A percentile compares a stretch with the other conserved stretches of the same genome.
Conservation (phyloP, 2,797 vertebrate genomes). For the Crenichthys baileyi region DNA sequence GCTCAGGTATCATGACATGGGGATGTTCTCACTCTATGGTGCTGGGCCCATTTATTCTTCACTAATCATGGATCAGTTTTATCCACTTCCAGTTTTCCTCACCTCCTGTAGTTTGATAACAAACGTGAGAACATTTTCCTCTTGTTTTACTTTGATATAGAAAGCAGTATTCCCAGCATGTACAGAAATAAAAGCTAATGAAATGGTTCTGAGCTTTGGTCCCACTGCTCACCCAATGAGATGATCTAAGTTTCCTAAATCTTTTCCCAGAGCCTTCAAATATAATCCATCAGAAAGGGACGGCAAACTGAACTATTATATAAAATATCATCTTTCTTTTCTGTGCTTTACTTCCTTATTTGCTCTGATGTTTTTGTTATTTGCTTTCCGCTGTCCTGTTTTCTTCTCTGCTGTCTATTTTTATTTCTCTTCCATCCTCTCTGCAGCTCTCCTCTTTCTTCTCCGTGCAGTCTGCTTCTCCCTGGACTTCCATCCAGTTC, state of each 20-base stretch:
- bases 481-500: constrained; percentile 28
- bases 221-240: no score
- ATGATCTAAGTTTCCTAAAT: neutral
- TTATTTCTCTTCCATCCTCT: neutral
- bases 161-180: no score
- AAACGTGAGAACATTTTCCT: no score
- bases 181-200: no score
- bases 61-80: no score
- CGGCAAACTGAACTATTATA: neutral
- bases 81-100: no score
- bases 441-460: constrained; percentile 15
- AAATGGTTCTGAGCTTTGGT: no score
- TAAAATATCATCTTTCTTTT: neutral
- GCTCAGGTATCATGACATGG: no score
- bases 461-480: constrained; percentile 24
- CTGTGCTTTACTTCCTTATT: neutral
- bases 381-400: neutral
- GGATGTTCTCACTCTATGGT: no score
- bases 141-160: no score
- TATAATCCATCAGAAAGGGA: neutral
- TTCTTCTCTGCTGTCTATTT: neutral
- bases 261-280: neutral
- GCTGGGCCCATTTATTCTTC: no score
- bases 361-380: neutral
- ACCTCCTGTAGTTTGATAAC: no score